Conservation (phyloP, 2,797 vertebrate species). For the Picus viridis region DNA sequence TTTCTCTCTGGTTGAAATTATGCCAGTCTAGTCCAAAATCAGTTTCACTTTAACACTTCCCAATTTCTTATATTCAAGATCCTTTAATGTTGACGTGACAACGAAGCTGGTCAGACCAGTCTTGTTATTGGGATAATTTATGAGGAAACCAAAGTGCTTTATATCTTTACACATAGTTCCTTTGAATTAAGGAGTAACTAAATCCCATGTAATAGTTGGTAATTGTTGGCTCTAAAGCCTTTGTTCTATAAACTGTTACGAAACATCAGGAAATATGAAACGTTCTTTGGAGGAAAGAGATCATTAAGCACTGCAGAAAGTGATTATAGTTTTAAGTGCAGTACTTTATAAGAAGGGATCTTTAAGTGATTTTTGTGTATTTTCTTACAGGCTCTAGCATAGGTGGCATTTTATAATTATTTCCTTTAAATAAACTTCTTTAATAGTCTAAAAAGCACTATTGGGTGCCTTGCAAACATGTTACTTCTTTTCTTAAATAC, state of each 20-base stretch:
- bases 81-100: neutral
- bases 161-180: neutral
- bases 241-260: neutral
- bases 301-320: neutral
- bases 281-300: neutral
- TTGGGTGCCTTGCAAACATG: neutral
- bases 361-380: neutral
- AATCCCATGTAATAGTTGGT: neutral
- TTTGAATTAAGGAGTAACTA: slow-evolving; percentile 3
- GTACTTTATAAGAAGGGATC: neutral
- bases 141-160: neutral
- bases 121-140: neutral
- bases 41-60: slow-evolving; percentile 9
- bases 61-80: slow-evolving; percentile 15
- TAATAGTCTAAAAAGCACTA: neutral
- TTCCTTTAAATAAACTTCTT: neutral
- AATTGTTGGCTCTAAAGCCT: slow-evolving; percentile 4
- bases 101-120: neutral
- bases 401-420: neutral
- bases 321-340: neutral
- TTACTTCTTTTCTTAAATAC: slow-evolving; percentile 27
- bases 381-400: neutral
- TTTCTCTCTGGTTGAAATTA: slow-evolving; percentile 2
- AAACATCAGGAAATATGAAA: neutral
- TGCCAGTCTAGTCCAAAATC: neutral